Percentiles rank a stretch among this genome's conserved stretches.
Evolutionary conservation across 2,797 vertebrate genomes (phyloP).

Genomic region (Monodelphis domestica): DNA sequence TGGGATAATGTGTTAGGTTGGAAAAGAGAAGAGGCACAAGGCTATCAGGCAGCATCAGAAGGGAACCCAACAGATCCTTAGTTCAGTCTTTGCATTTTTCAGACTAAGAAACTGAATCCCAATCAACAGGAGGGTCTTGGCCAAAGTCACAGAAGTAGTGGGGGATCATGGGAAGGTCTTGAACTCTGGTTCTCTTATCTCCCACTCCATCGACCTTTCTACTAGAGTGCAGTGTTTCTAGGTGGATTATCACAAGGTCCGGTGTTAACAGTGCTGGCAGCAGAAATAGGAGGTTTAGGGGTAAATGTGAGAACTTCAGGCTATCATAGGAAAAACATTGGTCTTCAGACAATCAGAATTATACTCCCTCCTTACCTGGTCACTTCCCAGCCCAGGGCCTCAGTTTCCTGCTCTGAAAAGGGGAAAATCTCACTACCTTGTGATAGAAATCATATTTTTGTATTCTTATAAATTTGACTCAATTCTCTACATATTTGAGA

Average conservation of each 20-base stretch:
- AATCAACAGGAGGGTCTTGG: background rate
- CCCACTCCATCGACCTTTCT: background rate
- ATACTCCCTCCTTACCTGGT: background rate
- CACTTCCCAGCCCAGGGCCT: background rate
- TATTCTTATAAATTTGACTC: too few relatives aligned
- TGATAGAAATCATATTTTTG: too few relatives aligned
- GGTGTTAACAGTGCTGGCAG: background rate
- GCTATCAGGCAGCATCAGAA: background rate
- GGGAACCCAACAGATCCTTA: background rate
- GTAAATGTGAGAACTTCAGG: background rate
- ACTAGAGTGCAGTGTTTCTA: background rate
- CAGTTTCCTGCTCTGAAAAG: background rate
- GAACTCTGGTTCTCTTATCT: background rate
- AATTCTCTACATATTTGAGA: too few relatives aligned
- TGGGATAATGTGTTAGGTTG: background rate
- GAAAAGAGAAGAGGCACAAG: background rate
- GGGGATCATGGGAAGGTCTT: background rate
- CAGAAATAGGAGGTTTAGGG: background rate
- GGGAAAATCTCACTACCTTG: background rate
- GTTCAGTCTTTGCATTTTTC: background rate
- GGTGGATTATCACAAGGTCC: background rate
- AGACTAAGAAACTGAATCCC: background rate
- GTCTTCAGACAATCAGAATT: background rate
- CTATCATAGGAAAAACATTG: background rate
- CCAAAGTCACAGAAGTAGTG: background rate